Conservation (phyloP, 1,140 invertebrate species). For the Planococcus citri region DNA sequence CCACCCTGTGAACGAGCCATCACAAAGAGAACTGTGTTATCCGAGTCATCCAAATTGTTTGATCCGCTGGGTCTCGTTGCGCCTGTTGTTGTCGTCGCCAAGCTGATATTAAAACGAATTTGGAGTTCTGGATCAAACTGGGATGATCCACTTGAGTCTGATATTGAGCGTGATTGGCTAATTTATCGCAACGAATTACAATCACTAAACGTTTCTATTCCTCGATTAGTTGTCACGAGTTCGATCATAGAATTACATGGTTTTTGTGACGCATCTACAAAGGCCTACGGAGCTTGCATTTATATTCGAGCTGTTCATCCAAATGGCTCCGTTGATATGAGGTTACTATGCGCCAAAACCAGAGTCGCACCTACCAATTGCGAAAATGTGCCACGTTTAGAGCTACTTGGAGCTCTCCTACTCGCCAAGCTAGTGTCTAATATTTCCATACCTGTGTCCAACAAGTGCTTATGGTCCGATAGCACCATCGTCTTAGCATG, state of each 20-base stretch:
- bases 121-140: conserved; percentile 30
- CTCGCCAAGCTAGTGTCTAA: conserved; percentile 27
- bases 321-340: conserved; percentile 27
- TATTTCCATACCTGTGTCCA: conserved; percentile 22
- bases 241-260: neutral
- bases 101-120: conserved; percentile 31
- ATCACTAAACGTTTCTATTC: conserved; percentile 10
- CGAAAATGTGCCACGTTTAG: conserved; percentile 32
- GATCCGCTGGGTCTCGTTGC: conserved; percentile 32
- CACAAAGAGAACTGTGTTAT: conserved; percentile 29
- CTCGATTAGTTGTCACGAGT: neutral
- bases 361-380: conserved; percentile 32
- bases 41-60: conserved; percentile 29
- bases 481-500: conserved; percentile 31
- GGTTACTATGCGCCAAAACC: conserved; percentile 31
- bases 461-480: conserved; percentile 30
- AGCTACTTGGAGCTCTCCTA: conserved; percentile 33
- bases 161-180: conserved; percentile 21
- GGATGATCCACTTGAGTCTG: conserved; percentile 30
- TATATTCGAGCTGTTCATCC: conserved; percentile 22
- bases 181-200: conserved; percentile 22
- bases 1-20: no score
- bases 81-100: conserved; percentile 27
- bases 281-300: neutral
- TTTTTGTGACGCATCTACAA: neutral